phyloP scores from a whole-genome alignment of 2,888 invertebrate species.

The Auanema sp. region DNA sequence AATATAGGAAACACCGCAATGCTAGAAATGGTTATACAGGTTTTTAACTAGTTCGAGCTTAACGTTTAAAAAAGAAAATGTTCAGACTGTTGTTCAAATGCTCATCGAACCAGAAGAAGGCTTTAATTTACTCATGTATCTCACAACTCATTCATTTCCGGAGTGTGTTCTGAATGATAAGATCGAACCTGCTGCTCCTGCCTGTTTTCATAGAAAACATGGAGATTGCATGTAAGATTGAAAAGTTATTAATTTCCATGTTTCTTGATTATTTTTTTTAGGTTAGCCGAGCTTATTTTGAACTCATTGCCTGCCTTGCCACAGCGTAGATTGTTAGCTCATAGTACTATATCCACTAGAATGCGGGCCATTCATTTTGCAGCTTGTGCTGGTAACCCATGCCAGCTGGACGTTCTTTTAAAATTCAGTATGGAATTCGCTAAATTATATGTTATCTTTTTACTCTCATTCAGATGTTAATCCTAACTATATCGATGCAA shows the following conservation, averaged over 20 bases:
- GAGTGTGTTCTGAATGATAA: too few relatives aligned
- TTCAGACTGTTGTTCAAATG: neutral
- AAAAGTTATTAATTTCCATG: neutral
- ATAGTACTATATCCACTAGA: neutral
- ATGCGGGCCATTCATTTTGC: neutral
- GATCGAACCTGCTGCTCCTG: neutral
- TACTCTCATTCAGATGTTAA: neutral
- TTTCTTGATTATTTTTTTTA: neutral
- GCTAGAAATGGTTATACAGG: neutral
- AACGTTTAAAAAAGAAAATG: neutral
- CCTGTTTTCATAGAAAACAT: conserved; percentile 2
- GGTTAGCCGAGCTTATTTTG: conserved; percentile 1
- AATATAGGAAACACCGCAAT: neutral
- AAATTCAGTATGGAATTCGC: neutral
- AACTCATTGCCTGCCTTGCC: neutral
- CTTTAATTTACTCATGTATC: conserved; percentile 2
- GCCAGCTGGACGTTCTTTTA: conserved; percentile 1
- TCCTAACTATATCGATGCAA: neutral
- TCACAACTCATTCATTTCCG: neutral
- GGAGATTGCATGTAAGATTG: conserved; percentile 2
- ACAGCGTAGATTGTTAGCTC: neutral
- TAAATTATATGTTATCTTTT: neutral
- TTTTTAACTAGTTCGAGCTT: neutral
- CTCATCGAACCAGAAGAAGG: neutral
- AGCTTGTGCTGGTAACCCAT: neutral